Evolutionary conservation across 2,113 vertebrate species (phyloP).

Genomic region (Melanerpes aurifrons): DNA sequence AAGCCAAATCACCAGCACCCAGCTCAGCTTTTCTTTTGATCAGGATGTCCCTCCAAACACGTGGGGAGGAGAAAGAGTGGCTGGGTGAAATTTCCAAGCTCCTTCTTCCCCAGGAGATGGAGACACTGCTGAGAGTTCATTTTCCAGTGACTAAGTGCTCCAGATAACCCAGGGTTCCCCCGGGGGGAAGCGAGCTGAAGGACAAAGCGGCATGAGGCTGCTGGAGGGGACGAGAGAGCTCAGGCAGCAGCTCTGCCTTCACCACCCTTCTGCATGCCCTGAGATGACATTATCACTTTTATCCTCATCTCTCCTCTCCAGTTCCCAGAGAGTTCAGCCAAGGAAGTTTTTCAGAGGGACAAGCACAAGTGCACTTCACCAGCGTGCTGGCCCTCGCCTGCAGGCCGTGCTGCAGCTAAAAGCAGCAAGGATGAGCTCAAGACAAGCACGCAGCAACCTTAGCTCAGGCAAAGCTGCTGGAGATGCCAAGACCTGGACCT

Average conservation of each 20-base stretch:
- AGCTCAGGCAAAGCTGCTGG: background rate
- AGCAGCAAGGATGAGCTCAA: background rate
- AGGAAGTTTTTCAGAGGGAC: background rate
- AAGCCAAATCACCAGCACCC: background rate
- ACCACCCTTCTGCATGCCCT: fast-evolving
- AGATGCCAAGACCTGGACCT: fast-evolving
- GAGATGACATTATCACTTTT: background rate
- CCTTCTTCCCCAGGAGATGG: background rate
- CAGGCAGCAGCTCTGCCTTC: background rate
- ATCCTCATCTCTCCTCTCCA: conserved; percentile 14
- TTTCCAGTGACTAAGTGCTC: background rate
- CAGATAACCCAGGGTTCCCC: background rate
- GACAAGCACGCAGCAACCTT: background rate
- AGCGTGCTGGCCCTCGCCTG: background rate
- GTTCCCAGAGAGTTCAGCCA: background rate
- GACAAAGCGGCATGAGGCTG: background rate
- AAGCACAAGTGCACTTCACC: background rate
- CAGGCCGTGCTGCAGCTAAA: background rate
- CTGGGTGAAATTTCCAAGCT: background rate
- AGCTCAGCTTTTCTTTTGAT: background rate
- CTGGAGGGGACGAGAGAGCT: background rate
- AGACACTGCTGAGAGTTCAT: background rate
- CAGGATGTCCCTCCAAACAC: background rate
- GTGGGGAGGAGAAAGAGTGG: background rate
- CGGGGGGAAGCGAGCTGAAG: background rate